Evolutionary conservation across 1,140 invertebrate species (phyloP).

Genomic region (Drosophila baimaii): DNA sequence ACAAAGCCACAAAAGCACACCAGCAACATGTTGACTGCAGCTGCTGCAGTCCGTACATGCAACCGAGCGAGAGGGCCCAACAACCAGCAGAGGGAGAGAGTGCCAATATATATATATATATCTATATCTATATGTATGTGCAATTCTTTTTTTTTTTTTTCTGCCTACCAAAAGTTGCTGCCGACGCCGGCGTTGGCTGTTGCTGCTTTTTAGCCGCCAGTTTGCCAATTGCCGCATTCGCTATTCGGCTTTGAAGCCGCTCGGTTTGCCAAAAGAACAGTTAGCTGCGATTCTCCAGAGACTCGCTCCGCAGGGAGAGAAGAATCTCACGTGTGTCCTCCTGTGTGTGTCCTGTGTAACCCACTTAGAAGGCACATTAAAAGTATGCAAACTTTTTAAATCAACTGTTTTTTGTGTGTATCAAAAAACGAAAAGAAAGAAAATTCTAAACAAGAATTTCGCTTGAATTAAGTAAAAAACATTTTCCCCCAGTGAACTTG

Average conservation of each 20-base stretch:
- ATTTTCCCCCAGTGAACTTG: conserved; percentile 35
- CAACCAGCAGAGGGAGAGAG: conserved; percentile 23
- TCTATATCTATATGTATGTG: conserved; percentile 12
- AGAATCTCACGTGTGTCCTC: conserved; percentile 33
- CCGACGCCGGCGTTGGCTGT: conserved; percentile 44
- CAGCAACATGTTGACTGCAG: conserved; percentile 62
- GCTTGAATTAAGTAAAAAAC: not conserved
- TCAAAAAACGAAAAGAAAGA: conserved; percentile 10
- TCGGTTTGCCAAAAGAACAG: conserved; percentile 60
- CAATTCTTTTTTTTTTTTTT: conserved; percentile 23
- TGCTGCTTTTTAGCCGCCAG: conserved; percentile 72
- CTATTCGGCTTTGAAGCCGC: conserved; percentile 80
- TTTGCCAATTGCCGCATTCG: conserved; percentile 78
- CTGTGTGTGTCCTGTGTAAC: conserved; percentile 17
- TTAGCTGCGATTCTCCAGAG: conserved; percentile 56
- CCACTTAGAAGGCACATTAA: too few species aligned
- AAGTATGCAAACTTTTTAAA: conserved; percentile 15
- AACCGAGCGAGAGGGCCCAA: conserved; percentile 16
- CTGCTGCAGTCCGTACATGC: conserved; percentile 59
- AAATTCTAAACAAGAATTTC: conserved; percentile 2
- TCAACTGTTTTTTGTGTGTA: conserved; percentile 12
- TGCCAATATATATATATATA: conserved; percentile 8
- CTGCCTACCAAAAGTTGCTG: conserved; percentile 64
- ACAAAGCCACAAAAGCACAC: conserved; percentile 76
- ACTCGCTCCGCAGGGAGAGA: conserved; percentile 33